These are phyloP conservation scores for Protophormia terraenovae DNA, from an alignment of 2,888 invertebrate genomes.

Conservation along the genomic window DNA sequence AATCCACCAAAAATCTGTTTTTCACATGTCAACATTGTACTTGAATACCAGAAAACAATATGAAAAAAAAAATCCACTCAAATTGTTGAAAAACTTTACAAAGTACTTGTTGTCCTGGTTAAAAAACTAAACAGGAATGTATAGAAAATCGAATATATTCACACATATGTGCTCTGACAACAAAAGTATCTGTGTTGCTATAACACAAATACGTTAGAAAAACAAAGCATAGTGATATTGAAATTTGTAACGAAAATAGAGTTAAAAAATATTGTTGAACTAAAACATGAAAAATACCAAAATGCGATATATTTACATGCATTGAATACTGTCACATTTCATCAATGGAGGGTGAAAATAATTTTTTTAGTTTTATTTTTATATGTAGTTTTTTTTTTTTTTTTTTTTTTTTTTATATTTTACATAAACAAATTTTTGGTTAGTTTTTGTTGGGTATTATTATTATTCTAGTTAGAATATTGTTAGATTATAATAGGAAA, in stretches of 20 bases:
- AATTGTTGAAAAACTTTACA: slow-evolving; percentile 40
- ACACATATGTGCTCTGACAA: neutral
- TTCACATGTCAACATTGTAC: slow-evolving; percentile 46
- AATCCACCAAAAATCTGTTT: slow-evolving; percentile 40
- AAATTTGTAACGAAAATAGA: slow-evolving; percentile 4
- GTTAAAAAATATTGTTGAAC: neutral
- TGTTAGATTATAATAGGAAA: neutral
- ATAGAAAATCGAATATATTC: slow-evolving; percentile 7
- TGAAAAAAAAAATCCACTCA: neutral
- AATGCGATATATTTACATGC: neutral
- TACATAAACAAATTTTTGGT: slow-evolving; percentile 5
- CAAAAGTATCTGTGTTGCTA: slow-evolving; percentile 21
- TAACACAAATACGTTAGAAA: neutral
- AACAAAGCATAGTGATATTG: slow-evolving; percentile 1
- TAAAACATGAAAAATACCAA: neutral
- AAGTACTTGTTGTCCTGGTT: slow-evolving; percentile 37
- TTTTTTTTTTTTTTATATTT: slow-evolving; percentile 20
- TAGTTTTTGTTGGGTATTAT: neutral
- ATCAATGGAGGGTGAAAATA: slow-evolving; percentile 22
- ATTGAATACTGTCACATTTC: slow-evolving; percentile 20
- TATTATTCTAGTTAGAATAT: neutral
- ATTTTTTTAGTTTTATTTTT: neutral
- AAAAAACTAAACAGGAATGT: slow-evolving; percentile 9
- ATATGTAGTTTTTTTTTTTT: neutral
- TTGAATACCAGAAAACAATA: neutral